phyloP scores from a whole-genome alignment of 2,797 vertebrate species.

The Spondyliosoma cantharus region DNA sequence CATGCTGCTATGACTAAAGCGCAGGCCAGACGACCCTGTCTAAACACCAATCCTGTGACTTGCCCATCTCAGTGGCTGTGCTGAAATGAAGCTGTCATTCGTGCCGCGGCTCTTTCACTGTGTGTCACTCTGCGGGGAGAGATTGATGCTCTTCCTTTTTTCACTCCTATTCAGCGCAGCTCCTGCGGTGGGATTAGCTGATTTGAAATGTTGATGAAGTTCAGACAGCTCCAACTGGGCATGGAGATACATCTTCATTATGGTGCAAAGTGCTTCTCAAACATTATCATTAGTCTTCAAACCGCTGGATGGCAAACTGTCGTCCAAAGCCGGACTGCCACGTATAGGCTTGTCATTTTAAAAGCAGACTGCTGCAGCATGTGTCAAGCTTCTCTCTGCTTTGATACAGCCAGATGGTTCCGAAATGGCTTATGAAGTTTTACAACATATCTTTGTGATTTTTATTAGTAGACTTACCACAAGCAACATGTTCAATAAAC shows the following conservation, averaged over 20 bases:
- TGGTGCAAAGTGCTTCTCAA: constrained; percentile 66
- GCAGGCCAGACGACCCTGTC: constrained; percentile 56
- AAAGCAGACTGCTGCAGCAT: constrained; percentile 40
- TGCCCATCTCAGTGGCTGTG: constrained; percentile 44
- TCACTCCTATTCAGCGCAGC: constrained; percentile 41
- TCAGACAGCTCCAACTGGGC: constrained; percentile 69
- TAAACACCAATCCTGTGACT: constrained; percentile 73
- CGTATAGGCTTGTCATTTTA: constrained; percentile 47
- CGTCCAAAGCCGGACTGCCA: constrained; percentile 33
- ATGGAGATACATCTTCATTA: constrained; percentile 77
- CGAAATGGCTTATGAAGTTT: constrained; percentile 28
- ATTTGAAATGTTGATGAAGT: constrained; percentile 75
- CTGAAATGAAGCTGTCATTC: constrained; percentile 78
- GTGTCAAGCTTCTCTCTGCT: constrained; percentile 32
- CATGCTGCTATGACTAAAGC: constrained; percentile 69
- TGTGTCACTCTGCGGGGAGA: constrained; percentile 48
- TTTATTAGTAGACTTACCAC: constrained; percentile 20
- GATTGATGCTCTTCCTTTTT: constrained; percentile 67
- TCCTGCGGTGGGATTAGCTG: constrained; percentile 62
- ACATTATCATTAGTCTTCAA: constrained; percentile 75
- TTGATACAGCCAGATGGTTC: constrained; percentile 44
- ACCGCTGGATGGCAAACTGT: constrained; percentile 43
- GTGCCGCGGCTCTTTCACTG: constrained; percentile 58
- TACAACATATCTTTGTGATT: constrained; percentile 33
- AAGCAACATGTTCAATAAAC: constrained; percentile 15